Percentiles rank a stretch among this genome's conserved stretches.
These are phyloP conservation scores for Propithecus perrieri DNA, from an alignment of 2,797 vertebrate species.

Conservation along the genomic window DNA sequence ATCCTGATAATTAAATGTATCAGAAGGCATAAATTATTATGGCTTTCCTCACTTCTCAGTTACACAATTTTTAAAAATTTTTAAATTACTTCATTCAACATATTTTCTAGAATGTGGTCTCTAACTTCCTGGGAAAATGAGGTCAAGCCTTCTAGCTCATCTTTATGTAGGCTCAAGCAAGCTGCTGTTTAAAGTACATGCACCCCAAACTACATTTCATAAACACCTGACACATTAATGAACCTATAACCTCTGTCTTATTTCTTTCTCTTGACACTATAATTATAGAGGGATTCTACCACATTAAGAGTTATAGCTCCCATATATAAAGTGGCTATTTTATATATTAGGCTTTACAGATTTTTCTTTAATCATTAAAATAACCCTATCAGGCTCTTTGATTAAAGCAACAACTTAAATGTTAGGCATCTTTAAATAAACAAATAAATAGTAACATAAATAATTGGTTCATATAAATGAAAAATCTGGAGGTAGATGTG, in stretches of 20 bases:
- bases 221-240: background rate
- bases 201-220: background rate
- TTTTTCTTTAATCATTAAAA: constrained; percentile 1
- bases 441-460: background rate
- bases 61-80: background rate
- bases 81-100: constrained; percentile 13
- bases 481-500: background rate
- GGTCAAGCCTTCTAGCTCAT: background rate
- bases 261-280: background rate
- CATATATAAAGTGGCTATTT: background rate
- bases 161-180: background rate
- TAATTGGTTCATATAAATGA: background rate
- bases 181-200: background rate
- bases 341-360: background rate
- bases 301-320: background rate
- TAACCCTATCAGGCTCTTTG: background rate
- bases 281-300: background rate
- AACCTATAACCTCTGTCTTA: background rate
- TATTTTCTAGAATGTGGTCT: constrained; percentile 8
- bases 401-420: background rate
- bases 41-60: background rate
- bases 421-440: background rate
- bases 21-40: background rate
- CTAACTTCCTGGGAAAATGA: background rate
- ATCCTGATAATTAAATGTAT: background rate